Base-by-base conservation (phyloP, 2,888 invertebrate genomes). In the Oscheius sp. region DNA sequence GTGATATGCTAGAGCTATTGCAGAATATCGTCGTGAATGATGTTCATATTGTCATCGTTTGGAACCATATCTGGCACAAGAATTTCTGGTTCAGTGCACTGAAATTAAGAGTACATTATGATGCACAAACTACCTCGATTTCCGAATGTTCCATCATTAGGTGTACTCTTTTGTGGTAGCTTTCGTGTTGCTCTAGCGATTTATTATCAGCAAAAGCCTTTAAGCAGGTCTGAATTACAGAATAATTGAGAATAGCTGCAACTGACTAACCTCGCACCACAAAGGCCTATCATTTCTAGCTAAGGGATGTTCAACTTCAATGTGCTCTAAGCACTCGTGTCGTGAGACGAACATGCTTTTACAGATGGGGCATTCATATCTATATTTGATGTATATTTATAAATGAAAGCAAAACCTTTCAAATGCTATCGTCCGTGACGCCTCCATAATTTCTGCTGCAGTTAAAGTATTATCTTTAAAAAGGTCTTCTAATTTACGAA, bases 331-430 rank as follows among this genome's bases (percentile, higher is more conserved):
- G 70, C 84, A 84, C 53, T 86, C 86, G 31, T 71, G 15, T n/a
- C 83, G 71, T 12, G 83, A 80, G 66, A 78, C 71, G 72, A 86
- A 86, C 12, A 71, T 67, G 3, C 71, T 37, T 58, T 85, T 84
- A 75, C 86, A 86, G 8, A 81, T 33, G 12, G 86, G 86, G 58
- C 86, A 86, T 34, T 85, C 84, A 69, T 78, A 84, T 39, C 80
- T 80, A 20, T 2, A 72, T 63, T n/a, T 10, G 23, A 29, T 20
- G 53, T 29, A 33, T n/a, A n/a, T n/a, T n/a, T n/a, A n/a, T n/a
- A 20, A 20, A 42, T 61, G 3, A 29, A 1, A n/a, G 1, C 20
- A 34, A 5, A 45, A 65, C 65, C 77, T 73, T 57, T 86, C 86
- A 65, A 86, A 82, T 6, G 82, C 73, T 23, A 85, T 75, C 0